Evolutionary conservation across 35 echinoderm and acorn worm species (phyloP).

Genomic region (Patiria miniata): DNA sequence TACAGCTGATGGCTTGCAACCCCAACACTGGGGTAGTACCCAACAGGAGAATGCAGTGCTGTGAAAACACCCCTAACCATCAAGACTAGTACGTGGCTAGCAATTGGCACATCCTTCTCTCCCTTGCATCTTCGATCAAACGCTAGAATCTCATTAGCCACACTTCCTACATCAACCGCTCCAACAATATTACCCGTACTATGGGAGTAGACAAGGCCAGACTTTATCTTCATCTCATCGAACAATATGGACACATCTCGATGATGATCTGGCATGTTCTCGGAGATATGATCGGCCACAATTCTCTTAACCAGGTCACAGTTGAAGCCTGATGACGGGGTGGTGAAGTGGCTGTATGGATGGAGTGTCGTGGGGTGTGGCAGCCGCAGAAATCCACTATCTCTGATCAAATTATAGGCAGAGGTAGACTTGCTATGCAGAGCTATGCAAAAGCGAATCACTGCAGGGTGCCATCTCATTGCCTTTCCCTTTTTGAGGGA

Average conservation of each 20-base stretch:
- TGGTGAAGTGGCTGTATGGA: constrained; percentile 30
- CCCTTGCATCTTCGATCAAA: background rate
- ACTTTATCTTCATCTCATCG: constrained; percentile 61
- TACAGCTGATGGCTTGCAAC: background rate
- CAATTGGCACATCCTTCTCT: background rate
- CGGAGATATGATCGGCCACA: background rate
- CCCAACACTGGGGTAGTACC: constrained; percentile 16
- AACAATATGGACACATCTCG: constrained; percentile 39
- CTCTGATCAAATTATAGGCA: constrained; percentile 31
- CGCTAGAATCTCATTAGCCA: background rate
- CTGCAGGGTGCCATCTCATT: constrained; percentile 54
- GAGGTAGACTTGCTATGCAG: constrained; percentile 20
- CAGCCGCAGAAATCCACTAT: constrained; percentile 31
- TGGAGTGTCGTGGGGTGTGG: constrained; percentile 43
- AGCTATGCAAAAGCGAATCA: constrained; percentile 22
- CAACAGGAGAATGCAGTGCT: constrained; percentile 24
- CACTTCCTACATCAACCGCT: background rate
- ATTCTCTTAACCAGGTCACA: background rate
- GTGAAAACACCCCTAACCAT: constrained; percentile 41
- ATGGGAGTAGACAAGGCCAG: constrained; percentile 41
- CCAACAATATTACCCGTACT: background rate
- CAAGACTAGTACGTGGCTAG: constrained; percentile 38
- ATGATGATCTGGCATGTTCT: constrained; percentile 16
- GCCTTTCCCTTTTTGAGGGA: background rate
- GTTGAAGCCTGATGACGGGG: background rate